Evolutionary conservation across 2,797 vertebrate species (phyloP).

Genomic region (Lagocephalus sceleratus): DNA sequence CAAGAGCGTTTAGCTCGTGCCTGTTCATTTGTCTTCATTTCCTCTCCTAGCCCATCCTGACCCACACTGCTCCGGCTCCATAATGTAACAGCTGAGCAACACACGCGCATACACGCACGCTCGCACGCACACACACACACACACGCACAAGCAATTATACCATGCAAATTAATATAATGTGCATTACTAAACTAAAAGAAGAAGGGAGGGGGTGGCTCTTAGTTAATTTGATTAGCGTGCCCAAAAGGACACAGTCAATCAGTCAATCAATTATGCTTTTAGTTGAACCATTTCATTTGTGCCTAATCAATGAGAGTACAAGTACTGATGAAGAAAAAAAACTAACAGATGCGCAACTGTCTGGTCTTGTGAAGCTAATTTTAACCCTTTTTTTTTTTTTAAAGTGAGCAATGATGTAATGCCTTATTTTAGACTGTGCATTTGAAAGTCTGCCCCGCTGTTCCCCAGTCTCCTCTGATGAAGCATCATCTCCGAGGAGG

Average conservation of each 20-base stretch:
- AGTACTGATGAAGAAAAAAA: too few relatives aligned
- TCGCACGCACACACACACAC: not conserved
- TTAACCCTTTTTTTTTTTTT: too few relatives aligned
- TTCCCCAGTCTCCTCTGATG: not conserved
- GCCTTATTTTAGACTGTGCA: not conserved
- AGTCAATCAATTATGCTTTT: not conserved
- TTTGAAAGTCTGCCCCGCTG: not conserved
- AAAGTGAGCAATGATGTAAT: not conserved
- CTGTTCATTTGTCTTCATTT: slow-evolving; percentile 75
- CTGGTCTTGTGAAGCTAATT: too few relatives aligned
- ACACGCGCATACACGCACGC: too few relatives aligned
- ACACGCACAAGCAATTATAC: slow-evolving; percentile 14
- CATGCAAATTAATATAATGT: slow-evolving; percentile 23
- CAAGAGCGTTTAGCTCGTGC: slow-evolving; percentile 58
- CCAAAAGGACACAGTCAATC: not conserved
- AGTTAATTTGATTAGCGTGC: not conserved
- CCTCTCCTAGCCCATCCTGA: slow-evolving; percentile 59
- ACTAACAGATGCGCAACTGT: too few relatives aligned
- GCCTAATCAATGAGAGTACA: too few relatives aligned
- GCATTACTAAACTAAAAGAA: slow-evolving; percentile 7
- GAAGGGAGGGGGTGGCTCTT: not conserved
- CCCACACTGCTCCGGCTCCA: slow-evolving; percentile 33
- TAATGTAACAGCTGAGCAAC: slow-evolving; percentile 42
- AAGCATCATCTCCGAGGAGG: slow-evolving; percentile 1
- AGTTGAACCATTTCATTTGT: not conserved